Base-by-base conservation (phyloP, 1,140 invertebrate species). In the Penaeus japonicus region DNA sequence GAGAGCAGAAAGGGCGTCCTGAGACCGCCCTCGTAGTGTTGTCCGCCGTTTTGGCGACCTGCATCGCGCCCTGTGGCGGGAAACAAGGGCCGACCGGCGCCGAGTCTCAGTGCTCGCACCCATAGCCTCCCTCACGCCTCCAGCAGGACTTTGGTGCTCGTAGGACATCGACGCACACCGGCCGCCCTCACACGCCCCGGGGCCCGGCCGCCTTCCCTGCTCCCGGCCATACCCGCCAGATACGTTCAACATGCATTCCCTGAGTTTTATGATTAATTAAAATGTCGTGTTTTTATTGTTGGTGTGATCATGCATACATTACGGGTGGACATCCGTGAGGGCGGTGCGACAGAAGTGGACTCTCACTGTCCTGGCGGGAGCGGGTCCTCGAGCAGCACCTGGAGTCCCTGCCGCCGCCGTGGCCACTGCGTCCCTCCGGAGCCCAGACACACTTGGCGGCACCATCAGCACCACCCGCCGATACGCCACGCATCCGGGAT, bases 271-370 rank as follows among this genome's bases (percentile, higher is more conserved):
- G 83, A 73, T 75, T 73, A 75, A 84, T 84, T 84, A 84, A 75
- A 73, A 70, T 84, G 83, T 73, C 62, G 82, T 84, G 82, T 84
- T 84, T 73, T 73, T 84, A 84, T 84, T 84, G 82, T 73, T 54
- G 65, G 70, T 75, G 83, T 84, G 62, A 84, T 84, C 53, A 75
- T 75, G 83, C 83, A 84, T 84, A 54, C 83, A 84, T 65, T 47
- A 53, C 22, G 65, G 65, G 54, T 20, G 30, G 27, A 62, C 35
- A 32, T 35, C 55, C 47, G n/a, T 84, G 39, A 54, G 83, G 65
- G 62, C 22, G 65, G 65, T 47, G 27, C 39, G n/a, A 65, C 35
- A n/a, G 32, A 54, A 22, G 47, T 70, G 53, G n/a, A 53, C 82
- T 32, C 65, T 84, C 57, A 12, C 12, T 53, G 83, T 73, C 65